A percentile compares a stretch with the other conserved stretches of the same genome.
Evolutionary conservation across 2,797 vertebrate genomes (phyloP).

Genomic region (Argya squamiceps): DNA sequence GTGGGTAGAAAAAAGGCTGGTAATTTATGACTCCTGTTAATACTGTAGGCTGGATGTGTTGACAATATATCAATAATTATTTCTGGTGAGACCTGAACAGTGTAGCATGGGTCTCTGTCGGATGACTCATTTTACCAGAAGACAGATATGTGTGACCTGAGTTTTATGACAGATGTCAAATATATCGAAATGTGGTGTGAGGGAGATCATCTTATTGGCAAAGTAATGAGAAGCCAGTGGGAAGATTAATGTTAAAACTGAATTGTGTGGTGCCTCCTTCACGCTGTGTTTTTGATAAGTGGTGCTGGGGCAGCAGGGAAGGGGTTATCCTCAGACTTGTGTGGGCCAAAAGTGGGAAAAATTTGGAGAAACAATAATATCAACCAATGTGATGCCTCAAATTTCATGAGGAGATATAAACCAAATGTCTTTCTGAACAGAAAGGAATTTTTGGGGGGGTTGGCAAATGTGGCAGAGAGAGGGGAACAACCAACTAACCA

Average conservation of each 20-base stretch:
- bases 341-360: constrained; percentile 27
- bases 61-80: constrained; percentile 80
- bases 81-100: constrained; percentile 66
- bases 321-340: neutral
- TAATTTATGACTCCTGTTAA: constrained; percentile 75
- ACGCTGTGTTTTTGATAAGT: neutral
- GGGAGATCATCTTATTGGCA: constrained; percentile 78
- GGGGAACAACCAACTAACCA: neutral
- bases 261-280: neutral
- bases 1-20: neutral
- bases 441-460: neutral
- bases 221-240: constrained; percentile 73
- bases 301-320: neutral
- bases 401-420: neutral
- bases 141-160: constrained; percentile 74
- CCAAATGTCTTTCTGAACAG: neutral
- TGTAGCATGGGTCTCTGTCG: constrained; percentile 50
- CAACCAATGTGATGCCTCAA: neutral
- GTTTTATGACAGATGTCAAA: constrained; percentile 80
- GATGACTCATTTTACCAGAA: constrained; percentile 77
- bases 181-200: constrained; percentile 75
- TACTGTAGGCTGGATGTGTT: constrained; percentile 65
- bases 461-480: neutral
- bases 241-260: constrained; percentile 73
- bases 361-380: neutral